Evolutionary conservation across 2,113 vertebrate genomes (phyloP), one percentile per base, ranked within the genome.

Genomic region (Carlito syrichta): DNA sequence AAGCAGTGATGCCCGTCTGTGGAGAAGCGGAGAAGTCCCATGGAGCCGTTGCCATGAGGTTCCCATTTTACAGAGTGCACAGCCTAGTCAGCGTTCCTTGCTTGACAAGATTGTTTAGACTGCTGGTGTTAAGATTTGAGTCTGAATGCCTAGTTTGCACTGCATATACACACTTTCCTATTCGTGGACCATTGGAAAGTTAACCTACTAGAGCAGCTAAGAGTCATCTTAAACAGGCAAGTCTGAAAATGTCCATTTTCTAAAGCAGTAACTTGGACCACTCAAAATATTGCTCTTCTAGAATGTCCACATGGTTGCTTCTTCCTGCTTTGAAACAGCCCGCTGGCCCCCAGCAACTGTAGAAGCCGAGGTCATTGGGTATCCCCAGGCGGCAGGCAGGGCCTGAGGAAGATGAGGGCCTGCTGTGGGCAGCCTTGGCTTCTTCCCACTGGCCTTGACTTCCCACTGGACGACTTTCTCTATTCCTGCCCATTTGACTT

Each of bases 111-210:
- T 6, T 14, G 0, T 4, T 11, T 52, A 23, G 68, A 19, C 48
- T 6, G 0, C 1, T 1, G 17, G n/a, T 25, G 0, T 16, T 17
- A 3, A 1, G 1, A 4, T 30, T 38, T 2, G 40, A 8, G 66
- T 25, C 13, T 48, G 43, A 27, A 27, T 35, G 23, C 27, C 50
- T 35, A 1, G 7, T 68, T 56, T 6, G 22, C 13, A 14, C 8
- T 1, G 8, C 27, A 2, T 3, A 1, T 0, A 10, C 38, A 3
- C 14, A 11, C 30, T 14, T 32, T 9, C 35, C 5, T 10, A 1
- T 27, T 11, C 5, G 83, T 48, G 11, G 38, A 32, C 35, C 20
- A 7, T 25, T 20, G 56, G 81, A 76, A 52, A 77, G 62, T 30
- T 54, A 48, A 16, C 10, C 22, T 32, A 23, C 5, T 50, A 32